Evolutionary conservation across 2,113 vertebrate genomes (phyloP), one percentile per base, ranked within the genome.

Genomic region (Mixornis gularis): DNA sequence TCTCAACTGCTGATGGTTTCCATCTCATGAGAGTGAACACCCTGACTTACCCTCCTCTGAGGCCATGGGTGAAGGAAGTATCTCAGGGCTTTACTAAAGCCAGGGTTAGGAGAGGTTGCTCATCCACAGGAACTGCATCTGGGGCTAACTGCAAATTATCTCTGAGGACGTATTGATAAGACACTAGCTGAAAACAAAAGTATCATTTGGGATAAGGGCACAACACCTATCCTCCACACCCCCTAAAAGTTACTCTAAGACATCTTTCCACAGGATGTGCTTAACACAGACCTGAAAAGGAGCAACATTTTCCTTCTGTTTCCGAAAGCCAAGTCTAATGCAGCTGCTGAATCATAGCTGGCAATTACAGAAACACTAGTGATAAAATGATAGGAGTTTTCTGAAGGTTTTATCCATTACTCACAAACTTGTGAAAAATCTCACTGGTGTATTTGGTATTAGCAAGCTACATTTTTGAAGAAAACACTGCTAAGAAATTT

Each of bases 1-100:
- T 56, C 30, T 36, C 32, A 19, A 0, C 27, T 68, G 25, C 19
- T 77, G n/a, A 34, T 46, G 41, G 12, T 65, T n/a, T 69, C 26
- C 7, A 40, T 20, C 52, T 49, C 0, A 0, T n/a, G 60, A 38
- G 44, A 70, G 27, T 0, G 3, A 21, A 20, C 4, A 5, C 17
- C 32, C 16, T 49, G 26, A 13, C 15, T 17, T 58, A 29, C 17
- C 30, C 30, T 59, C 11, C 43, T 77, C 9, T 77, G 22, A 63
- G 63, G 26, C 32, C 41, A 40, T 0, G 0, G 38, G 8, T 46
- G 34, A 73, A 69, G 52, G n/a, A 66, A 66, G 18, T 19, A 52
- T 48, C 15, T 30, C 3, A 13, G 68, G 34, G 24, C 22, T 58
- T 40, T 59, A 12, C 55, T 4, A 44, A 29, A 77, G 70, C 1